These are phyloP conservation scores for Lamellibrachia satsuma DNA, from an alignment of 2,888 invertebrate species.

Conservation along the genomic window DNA sequence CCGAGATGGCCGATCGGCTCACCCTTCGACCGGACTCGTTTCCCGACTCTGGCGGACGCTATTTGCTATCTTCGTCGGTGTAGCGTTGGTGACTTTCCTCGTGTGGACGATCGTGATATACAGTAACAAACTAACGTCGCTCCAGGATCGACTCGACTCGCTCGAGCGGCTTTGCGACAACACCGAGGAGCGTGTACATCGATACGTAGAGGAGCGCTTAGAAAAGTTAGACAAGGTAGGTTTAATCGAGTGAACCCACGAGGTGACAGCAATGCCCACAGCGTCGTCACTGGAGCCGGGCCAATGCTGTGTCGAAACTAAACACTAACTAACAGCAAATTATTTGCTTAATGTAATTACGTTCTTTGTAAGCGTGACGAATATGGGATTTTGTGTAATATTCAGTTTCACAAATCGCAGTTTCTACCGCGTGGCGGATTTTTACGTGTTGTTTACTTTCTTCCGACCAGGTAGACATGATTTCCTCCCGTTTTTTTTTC, in stretches of 20 bases:
- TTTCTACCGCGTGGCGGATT: too few relatives aligned
- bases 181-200: not conserved
- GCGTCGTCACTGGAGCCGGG: too few relatives aligned
- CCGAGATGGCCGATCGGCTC: not conserved
- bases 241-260: not conserved
- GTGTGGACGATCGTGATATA: not conserved
- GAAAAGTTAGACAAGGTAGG: constrained; percentile 5
- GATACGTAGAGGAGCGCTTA: not conserved
- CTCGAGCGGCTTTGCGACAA: not conserved
- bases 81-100: not conserved
- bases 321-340: not conserved
- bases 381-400: too few relatives aligned
- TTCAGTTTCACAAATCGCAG: too few relatives aligned
- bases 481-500: too few relatives aligned
- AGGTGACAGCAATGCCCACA: not conserved
- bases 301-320: not conserved
- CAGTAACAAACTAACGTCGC: not conserved
- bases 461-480: too few relatives aligned
- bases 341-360: too few relatives aligned
- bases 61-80: not conserved
- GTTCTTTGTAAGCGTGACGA: too few relatives aligned
- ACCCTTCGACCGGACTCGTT: not conserved
- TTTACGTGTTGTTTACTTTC: too few relatives aligned
- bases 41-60: not conserved
- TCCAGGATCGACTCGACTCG: not conserved